Percentiles rank a stretch among this genome's conserved stretches.
Conservation (phyloP, 2,888 invertebrate genomes). For the Cantharis rustica region DNA sequence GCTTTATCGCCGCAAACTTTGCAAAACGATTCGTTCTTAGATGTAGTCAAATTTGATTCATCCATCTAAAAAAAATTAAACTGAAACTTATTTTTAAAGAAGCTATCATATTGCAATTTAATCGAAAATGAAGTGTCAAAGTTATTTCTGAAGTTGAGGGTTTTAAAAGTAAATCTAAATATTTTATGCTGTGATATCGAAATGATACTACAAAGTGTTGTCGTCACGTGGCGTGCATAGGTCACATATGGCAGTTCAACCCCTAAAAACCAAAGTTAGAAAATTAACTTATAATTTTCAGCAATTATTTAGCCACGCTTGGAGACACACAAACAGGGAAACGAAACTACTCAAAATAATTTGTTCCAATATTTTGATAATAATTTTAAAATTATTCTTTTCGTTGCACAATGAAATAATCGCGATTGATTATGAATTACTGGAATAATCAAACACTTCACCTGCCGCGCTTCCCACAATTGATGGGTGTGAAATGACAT, state of each 20-base stretch:
- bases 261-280: constrained; percentile 17
- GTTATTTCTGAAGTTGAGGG: neutral
- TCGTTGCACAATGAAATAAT: neutral
- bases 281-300: constrained; percentile 31
- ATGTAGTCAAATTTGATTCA: constrained; percentile 39
- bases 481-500: constrained; percentile 29
- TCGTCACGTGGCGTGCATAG: constrained; percentile 29
- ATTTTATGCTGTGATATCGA: constrained; percentile 16
- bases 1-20: constrained; percentile 89
- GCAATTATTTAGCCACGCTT: constrained; percentile 24
- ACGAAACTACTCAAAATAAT: neutral
- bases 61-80: constrained; percentile 43
- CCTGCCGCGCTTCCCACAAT: constrained; percentile 25
- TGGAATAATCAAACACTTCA: constrained; percentile 8
- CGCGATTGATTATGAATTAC: neutral
- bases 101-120: constrained; percentile 7
- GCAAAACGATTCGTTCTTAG: constrained; percentile 69
- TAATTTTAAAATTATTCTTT: neutral
- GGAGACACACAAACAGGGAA: neutral
- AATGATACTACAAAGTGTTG: constrained; percentile 7
- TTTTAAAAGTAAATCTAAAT: constrained; percentile 26
- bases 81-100: neutral
- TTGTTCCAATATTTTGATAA: neutral
- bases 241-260: constrained; percentile 32
- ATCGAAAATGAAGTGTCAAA: neutral